These are phyloP conservation scores for Tenthredo mesomela DNA, from an alignment of 2,888 invertebrate species.

Conservation along the genomic window DNA sequence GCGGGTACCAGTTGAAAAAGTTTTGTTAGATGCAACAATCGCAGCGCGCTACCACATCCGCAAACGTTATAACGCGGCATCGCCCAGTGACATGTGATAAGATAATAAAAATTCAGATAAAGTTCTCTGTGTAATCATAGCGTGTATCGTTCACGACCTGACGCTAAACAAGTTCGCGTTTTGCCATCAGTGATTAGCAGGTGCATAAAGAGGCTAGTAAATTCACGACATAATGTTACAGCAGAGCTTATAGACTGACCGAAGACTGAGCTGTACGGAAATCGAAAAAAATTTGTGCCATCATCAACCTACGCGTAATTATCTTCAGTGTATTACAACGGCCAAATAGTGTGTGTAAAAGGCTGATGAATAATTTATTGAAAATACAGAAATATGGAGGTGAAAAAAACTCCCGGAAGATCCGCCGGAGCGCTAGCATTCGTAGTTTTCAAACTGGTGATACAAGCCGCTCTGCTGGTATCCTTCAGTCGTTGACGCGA, in stretches of 20 bases:
- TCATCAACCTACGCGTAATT: neutral
- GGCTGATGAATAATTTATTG: neutral
- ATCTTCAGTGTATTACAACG: neutral
- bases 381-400: neutral
- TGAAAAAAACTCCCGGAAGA: constrained; percentile 30
- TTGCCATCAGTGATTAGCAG: neutral
- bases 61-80: neutral
- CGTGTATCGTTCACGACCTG: constrained; percentile 22
- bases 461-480: constrained; percentile 26
- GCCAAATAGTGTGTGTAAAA: neutral
- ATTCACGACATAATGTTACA: neutral
- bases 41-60: neutral
- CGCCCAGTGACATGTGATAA: constrained; percentile 26
- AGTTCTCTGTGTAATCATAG: neutral
- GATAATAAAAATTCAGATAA: constrained; percentile 34
- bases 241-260: neutral
- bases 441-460: neutral
- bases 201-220: neutral
- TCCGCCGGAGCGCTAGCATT: constrained; percentile 36
- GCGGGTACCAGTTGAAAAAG: too few species aligned
- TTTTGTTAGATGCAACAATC: neutral
- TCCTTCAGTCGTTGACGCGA: constrained; percentile 43
- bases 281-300: neutral
- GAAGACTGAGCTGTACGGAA: neutral
- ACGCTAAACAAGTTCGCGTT: constrained; percentile 31